Evolutionary conservation across 2,797 vertebrate genomes (phyloP).

Genomic region (Arremon aurantiirostris): DNA sequence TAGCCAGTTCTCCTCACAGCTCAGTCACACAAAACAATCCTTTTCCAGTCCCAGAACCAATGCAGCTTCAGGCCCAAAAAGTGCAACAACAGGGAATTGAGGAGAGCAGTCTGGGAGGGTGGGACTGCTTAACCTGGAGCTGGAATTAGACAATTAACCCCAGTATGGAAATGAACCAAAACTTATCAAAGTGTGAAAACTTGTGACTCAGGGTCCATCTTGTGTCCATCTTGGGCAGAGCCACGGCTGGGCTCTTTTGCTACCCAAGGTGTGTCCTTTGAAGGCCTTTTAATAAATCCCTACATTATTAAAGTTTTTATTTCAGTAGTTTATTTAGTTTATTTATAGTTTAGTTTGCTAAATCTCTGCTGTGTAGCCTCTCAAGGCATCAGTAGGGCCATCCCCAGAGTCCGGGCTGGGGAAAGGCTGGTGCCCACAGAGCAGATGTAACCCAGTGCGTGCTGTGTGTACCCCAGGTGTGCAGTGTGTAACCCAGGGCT

Average conservation of each 20-base stretch:
- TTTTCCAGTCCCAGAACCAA: neutral
- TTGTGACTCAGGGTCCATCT: rapidly evolving
- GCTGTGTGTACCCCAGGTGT: neutral
- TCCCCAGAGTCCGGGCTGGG: neutral
- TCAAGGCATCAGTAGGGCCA: neutral
- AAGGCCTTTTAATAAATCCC: neutral
- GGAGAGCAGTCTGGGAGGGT: neutral
- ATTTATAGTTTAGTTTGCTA: neutral
- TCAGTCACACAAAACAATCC: neutral
- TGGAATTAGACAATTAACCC: neutral
- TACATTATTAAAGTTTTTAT: neutral
- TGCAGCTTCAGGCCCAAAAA: neutral
- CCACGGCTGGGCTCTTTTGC: rapidly evolving
- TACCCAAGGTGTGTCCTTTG: neutral
- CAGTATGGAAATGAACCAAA: neutral
- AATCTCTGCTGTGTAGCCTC: neutral
- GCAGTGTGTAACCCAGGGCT: constrained; percentile 48
- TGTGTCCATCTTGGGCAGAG: no score
- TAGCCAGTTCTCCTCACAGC: neutral
- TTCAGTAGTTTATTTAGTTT: neutral
- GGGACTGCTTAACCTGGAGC: neutral
- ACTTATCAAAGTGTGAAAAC: neutral
- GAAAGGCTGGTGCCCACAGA: rapidly evolving
- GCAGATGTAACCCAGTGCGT: constrained; percentile 68
- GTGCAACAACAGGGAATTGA: neutral